Conservation (phyloP, 2,888 invertebrate genomes). For the Pyrrhia umbra region DNA sequence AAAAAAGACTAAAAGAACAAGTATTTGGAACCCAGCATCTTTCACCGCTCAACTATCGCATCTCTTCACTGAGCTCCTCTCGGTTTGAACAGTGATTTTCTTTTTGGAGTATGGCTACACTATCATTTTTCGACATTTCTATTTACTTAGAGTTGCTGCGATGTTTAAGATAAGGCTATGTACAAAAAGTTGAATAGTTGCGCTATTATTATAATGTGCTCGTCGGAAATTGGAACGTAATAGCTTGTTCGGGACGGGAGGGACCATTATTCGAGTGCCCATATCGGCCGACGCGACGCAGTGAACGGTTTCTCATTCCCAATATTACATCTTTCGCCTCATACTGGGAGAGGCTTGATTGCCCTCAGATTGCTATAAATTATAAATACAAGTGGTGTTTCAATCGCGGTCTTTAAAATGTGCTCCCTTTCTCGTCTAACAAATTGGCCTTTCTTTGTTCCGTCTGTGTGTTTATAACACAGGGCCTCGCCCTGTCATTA, state of each 20-base stretch:
- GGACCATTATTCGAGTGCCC: constrained; percentile 73
- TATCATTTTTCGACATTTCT: constrained; percentile 64
- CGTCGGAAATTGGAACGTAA: constrained; percentile 68
- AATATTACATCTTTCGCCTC: constrained; percentile 84
- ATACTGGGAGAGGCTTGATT: constrained; percentile 85
- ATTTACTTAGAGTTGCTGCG: constrained; percentile 55
- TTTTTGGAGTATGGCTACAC: constrained; percentile 61
- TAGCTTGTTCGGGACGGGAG: constrained; percentile 64
- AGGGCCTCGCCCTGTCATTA: constrained; percentile 74
- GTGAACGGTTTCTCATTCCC: constrained; percentile 83
- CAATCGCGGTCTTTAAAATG: constrained; percentile 86
- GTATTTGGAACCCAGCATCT: constrained; percentile 86
- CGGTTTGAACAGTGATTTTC: constrained; percentile 68
- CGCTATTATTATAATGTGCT: constrained; percentile 65
- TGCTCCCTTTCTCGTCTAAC: constrained; percentile 87
- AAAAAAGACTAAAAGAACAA: constrained; percentile 86
- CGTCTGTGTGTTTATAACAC: constrained; percentile 72
- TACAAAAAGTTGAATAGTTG: constrained; percentile 57
- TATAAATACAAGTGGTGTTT: constrained; percentile 85
- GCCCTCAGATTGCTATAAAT: constrained; percentile 88
- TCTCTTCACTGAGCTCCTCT: constrained; percentile 72
- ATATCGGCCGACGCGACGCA: constrained; percentile 70
- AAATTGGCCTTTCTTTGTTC: constrained; percentile 88
- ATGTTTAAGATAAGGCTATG: constrained; percentile 63
- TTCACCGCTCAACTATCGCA: constrained; percentile 87